These are phyloP conservation scores for Pseudolaguvia tuberculata DNA, from an alignment of 2,113 vertebrate genomes.

Conservation along the genomic window DNA sequence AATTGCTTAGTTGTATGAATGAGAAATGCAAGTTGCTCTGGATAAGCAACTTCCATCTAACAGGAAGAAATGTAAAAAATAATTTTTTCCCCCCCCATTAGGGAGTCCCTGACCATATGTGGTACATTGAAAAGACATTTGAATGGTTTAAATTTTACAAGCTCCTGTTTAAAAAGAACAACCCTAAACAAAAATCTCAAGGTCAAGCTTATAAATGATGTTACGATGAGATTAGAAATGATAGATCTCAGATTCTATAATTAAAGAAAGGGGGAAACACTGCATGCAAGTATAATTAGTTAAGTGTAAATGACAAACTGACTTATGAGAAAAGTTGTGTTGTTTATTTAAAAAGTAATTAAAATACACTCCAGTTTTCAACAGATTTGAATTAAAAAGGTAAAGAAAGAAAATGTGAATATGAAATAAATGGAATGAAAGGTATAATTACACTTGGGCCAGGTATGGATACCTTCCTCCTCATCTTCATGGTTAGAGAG, in stretches of 20 bases:
- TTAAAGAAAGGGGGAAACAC: background rate
- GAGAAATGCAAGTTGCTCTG: too few relatives aligned
- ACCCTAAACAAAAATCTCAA: background rate
- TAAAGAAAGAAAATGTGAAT: background rate
- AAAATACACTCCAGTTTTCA: background rate
- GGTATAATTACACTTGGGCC: constrained; percentile 5
- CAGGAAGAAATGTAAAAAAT: too few relatives aligned
- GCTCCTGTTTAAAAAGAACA: background rate
- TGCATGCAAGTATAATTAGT: constrained; percentile 1
- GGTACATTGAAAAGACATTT: too few relatives aligned
- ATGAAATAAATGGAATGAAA: background rate
- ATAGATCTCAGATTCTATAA: background rate
- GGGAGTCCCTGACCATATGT: too few relatives aligned
- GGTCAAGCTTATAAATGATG: background rate
- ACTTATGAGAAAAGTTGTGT: background rate
- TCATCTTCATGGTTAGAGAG: constrained; percentile 70
- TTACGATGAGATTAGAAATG: background rate
- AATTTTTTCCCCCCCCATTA: too few relatives aligned
- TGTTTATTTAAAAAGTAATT: background rate
- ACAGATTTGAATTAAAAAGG: background rate
- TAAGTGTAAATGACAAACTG: background rate
- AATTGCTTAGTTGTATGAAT: too few relatives aligned
- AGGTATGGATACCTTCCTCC: constrained; percentile 30
- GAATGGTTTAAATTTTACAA: too few relatives aligned
- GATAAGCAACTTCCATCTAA: too few relatives aligned